These are phyloP conservation scores for Cyanoderma ruficeps DNA, from an alignment of 2,113 vertebrate genomes.

Conservation along the genomic window DNA sequence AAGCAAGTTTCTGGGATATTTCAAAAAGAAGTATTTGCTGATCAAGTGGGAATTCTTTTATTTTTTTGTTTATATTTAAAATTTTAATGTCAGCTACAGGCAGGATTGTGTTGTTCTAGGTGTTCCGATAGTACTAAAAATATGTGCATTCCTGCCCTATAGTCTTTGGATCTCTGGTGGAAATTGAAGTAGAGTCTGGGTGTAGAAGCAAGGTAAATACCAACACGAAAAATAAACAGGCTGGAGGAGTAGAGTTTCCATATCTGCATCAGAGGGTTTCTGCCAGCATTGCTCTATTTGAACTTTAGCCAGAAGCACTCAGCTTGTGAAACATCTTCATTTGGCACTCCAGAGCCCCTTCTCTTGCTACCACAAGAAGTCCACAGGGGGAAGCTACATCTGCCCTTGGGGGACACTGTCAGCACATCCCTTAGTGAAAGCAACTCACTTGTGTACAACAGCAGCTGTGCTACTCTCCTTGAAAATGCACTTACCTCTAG, in stretches of 20 bases:
- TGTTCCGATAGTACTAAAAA: background rate
- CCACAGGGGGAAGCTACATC: background rate
- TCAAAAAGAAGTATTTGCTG: background rate
- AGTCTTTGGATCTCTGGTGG: background rate
- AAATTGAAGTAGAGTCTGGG: background rate
- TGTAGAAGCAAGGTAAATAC: background rate
- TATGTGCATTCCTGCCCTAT: background rate
- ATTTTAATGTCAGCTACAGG: background rate
- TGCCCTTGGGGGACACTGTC: background rate
- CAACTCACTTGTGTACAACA: background rate
- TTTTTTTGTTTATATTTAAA: background rate
- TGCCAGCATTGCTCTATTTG: background rate
- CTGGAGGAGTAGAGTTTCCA: background rate
- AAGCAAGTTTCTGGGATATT: background rate
- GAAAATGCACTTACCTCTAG: background rate
- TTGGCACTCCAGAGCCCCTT: background rate
- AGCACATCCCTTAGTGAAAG: background rate
- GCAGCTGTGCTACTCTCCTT: background rate
- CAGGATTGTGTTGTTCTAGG: background rate
- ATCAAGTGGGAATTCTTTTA: background rate
- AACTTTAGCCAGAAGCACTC: background rate
- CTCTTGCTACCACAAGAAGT: background rate
- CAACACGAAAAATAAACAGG: background rate
- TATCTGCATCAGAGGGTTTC: background rate
- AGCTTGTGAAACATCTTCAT: background rate